A percentile compares a stretch with the other conserved stretches of the same genome.
phyloP scores from a whole-genome alignment of 1,140 invertebrate genomes.

The Bombus confusus region DNA sequence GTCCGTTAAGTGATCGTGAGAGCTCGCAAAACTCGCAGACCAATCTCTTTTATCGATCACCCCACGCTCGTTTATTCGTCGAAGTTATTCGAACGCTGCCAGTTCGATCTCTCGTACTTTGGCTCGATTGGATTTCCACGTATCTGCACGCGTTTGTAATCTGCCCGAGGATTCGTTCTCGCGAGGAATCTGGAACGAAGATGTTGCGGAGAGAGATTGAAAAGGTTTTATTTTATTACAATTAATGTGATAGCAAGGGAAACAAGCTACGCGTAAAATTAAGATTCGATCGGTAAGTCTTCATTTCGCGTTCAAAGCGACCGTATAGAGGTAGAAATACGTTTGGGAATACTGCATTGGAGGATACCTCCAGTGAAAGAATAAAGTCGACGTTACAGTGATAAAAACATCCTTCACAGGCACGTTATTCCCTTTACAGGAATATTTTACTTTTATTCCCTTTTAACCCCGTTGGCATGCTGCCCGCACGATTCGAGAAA shows the following conservation, averaged over 20 bases:
- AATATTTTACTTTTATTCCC: too few species aligned
- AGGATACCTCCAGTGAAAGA: neutral
- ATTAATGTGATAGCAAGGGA: neutral
- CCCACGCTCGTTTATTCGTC: neutral
- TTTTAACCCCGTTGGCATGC: slow-evolving; percentile 43
- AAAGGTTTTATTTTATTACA: too few species aligned
- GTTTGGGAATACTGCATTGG: neutral
- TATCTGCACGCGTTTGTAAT: neutral
- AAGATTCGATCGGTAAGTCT: neutral
- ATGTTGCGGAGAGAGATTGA: too few species aligned
- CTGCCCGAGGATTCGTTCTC: neutral
- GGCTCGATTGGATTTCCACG: neutral
- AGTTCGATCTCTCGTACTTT: neutral
- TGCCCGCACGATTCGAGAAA: slow-evolving; percentile 1
- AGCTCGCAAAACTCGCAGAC: too few species aligned
- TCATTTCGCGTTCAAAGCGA: slow-evolving; percentile 5
- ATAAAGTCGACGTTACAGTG: neutral
- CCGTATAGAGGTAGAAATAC: neutral
- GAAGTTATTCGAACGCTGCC: neutral
- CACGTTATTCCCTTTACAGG: slow-evolving; percentile 40
- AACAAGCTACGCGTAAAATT: neutral
- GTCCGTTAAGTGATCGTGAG: neutral
- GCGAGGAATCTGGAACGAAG: neutral
- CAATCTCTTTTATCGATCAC: neutral
- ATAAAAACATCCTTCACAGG: neutral